A percentile compares a stretch with the other conserved stretches of the same genome.
phyloP scores from a whole-genome alignment of 1,140 invertebrate species.

The Theocolax elegans region DNA sequence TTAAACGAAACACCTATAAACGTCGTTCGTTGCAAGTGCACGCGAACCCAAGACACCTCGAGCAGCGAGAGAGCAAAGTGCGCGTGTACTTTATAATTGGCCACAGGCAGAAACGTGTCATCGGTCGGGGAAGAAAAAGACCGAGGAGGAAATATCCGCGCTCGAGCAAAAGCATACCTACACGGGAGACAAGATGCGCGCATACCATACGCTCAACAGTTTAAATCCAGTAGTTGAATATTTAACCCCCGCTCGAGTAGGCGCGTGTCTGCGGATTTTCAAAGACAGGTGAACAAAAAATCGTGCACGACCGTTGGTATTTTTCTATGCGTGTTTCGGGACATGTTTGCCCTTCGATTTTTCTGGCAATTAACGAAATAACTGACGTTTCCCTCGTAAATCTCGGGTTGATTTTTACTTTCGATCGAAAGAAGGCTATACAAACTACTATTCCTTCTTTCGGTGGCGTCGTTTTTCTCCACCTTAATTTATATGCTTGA shows the following conservation, averaged over 20 bases:
- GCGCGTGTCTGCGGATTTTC: constrained; percentile 6
- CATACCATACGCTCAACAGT: not conserved
- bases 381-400: not conserved
- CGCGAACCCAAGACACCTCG: too few species aligned
- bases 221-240: constrained; percentile 10
- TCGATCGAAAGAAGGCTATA: too few species aligned
- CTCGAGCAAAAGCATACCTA: constrained; percentile 5
- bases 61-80: not conserved
- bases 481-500: too few species aligned
- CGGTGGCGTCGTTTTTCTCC: too few species aligned
- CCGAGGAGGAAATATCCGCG: not conserved
- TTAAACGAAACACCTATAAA: too few species aligned
- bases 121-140: not conserved
- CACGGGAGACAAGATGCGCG: not conserved
- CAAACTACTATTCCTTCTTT: too few species aligned
- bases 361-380: constrained; percentile 19
- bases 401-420: not conserved
- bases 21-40: too few species aligned
- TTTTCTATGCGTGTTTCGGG: not conserved
- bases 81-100: constrained; percentile 37
- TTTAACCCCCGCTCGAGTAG: not conserved
- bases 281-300: constrained; percentile 1
- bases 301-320: not conserved
- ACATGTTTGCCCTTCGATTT: not conserved
- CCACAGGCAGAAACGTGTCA: constrained; percentile 13